Evolutionary conservation across 2,797 vertebrate species (phyloP), one percentile per base, ranked within the genome.

Genomic region (Rhodeus uyekii): DNA sequence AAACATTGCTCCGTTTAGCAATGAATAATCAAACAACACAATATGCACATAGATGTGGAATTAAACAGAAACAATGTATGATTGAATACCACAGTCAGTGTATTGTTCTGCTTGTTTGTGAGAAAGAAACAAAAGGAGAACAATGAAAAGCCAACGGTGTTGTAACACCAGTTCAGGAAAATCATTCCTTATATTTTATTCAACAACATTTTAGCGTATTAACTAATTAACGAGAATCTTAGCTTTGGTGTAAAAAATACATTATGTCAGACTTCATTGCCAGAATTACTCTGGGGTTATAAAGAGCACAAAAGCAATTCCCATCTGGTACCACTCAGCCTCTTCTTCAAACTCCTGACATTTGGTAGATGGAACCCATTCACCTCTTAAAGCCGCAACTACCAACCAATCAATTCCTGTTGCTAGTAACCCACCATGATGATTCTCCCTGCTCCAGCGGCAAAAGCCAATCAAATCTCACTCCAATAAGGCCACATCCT

Each of bases 351-450:
- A 38, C 86, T 81, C 69, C 68, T 90, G 90, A 90, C 91, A 93
- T 93, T 93, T 93, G 64, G 87, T 87, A 65, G 81, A 74, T 76
- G 65, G 61, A 82, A 86, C 84, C 83, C 77, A 80, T 87, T 76
- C 67, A 73, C 85, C 80, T 67, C 61, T 60, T 60, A 22, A 58
- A 63, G 81, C 75, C 81, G 58, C 72, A 86, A 42, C 55, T 83
- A 64, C 61, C 34, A 46, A 74, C 67, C 24, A 64, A 77, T 88
- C 85, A 81, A 58, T 81, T 32, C 64, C 79, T 86, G 81, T 76
- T 34, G 55, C 81, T 74, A 77, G 76, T 85, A 80, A 67, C 44
- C 81, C 83, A 53, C 68, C 18, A 82, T 13, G 61, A 81, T 48
- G 75, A 63, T 74, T 71, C 76, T 75, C 24, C 58, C 46, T 39